Evolutionary conservation across 2,797 vertebrate species (phyloP).

Genomic region (Eremophila alpestris): DNA sequence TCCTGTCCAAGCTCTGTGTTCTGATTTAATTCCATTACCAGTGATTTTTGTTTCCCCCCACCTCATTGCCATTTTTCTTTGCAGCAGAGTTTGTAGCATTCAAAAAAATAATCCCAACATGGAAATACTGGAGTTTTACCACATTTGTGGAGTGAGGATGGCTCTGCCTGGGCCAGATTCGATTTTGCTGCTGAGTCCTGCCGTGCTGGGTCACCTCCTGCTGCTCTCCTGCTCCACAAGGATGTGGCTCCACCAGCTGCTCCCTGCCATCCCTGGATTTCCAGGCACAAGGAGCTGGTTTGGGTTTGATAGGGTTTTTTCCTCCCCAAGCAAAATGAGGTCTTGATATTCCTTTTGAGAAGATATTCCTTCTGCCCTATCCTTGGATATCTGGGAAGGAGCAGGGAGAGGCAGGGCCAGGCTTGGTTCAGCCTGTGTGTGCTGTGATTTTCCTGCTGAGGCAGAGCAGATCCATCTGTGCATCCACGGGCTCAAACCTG

Average conservation of each 20-base stretch:
- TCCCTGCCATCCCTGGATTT: not conserved
- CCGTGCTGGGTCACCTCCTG: not conserved
- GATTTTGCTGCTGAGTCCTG: not conserved
- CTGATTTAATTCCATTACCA: not conserved
- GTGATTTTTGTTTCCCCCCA: not conserved
- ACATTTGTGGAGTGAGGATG: not conserved
- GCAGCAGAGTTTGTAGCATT: not conserved
- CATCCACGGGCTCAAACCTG: not conserved
- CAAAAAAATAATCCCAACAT: not conserved
- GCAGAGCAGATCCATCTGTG: not conserved
- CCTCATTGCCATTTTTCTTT: not conserved
- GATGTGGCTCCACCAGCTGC: not conserved
- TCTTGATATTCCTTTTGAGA: not conserved
- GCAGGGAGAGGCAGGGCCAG: not conserved
- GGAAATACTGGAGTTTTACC: rapidly evolving
- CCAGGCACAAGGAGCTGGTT: not conserved
- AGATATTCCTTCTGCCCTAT: not conserved
- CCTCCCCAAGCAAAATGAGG: not conserved
- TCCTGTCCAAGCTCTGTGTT: not conserved
- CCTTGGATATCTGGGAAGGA: not conserved
- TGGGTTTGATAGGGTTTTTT: not conserved
- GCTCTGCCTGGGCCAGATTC: not conserved
- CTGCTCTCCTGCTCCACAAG: not conserved
- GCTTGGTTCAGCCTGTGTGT: not conserved
- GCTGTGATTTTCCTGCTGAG: not conserved